Base-by-base conservation (phyloP, 2,797 vertebrate species). In the Pyrocephalus nanus region DNA sequence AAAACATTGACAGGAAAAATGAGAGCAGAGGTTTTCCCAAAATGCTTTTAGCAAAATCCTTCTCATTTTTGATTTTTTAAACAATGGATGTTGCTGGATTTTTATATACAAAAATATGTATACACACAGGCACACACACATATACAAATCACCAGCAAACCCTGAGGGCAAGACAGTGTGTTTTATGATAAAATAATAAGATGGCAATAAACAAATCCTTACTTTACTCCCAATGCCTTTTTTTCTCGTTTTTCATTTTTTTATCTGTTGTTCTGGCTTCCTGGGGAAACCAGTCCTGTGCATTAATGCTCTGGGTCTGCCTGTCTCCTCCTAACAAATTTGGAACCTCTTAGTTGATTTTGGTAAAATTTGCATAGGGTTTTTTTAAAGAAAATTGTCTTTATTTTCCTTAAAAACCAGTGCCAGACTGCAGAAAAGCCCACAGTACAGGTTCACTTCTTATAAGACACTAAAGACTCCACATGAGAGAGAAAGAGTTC, bases 1-100 rank as follows among this genome's bases (percentile, higher is more conserved):
- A 95, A 96, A 96, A 96, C 77, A 48, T 22, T 91, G 95, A 94
- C 91, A 93, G 92, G 96, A 92, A 95, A 96, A 96, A 91, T 25
- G 72, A 96, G 69, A 93, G 93, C 81, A 62, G 77, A 92, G 81
- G 30, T 79, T 95, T 95, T 79, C 86, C 81, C 78, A 70, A 96
- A 90, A 95, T 88, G 88, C 76, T 94, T 94, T 95, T 90, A 95
- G 76, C 58, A 82, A 96, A 96, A 95, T 83, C 83, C 77, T 96
- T 77, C 83, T 65, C 87, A 80, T 72, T 94, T 95, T 80, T 86
- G 16, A 75, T 54, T 90, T 93, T 93, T 81, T 88, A 92, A 90
- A 94, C 84, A 92, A 51, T 79, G 80, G 81, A 92, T 69, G 69
- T 62, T 45, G 58, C 54, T 84, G 76, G 76, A 69, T 83, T 86